Evolutionary conservation across 1,140 invertebrate genomes (phyloP), one percentile per base, ranked within the genome.

Genomic region (Drosophila trapezifrons): DNA sequence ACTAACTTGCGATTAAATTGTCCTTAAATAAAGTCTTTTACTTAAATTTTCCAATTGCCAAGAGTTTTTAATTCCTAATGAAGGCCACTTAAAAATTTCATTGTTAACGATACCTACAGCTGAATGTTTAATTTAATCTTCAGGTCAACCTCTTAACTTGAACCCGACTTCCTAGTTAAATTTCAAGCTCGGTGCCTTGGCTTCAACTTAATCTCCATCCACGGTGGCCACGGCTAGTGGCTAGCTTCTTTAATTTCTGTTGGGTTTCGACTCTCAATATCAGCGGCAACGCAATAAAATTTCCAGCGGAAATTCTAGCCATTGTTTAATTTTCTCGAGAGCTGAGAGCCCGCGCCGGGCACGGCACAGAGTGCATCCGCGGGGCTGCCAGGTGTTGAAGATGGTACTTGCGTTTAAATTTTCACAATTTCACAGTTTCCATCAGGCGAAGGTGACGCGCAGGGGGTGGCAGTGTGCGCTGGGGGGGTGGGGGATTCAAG

Each of bases 391-490:
- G 40, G 15, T 35, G 38, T 58, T 75, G 54, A 29, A 27, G 35
- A 52, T 63, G 66, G 58, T 63, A 69, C 72, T 85, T 58, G 66
- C 63, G 35, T 59, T 62, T 62, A 60, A 77, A 84, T 78, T 85
- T 74, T 4, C 49, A 35, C 49, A 35, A 35, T 52, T 20, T 37
- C 51, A 37, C 77, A 81, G 70, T 75, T 78, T 58, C 15, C 67
- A 35, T 32, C 27, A 4, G 15, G 29, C 62, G 17, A 38, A 20
- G 29, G 13, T 15, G 13, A 37, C 49, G 52, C 25, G 9, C 17
- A 15, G 29, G n/a, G 27, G 25, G 27, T 12, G 29, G 13, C 8
- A 35, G 27, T 18, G 29, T 20, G 18, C 4, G 22, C 22, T 22
- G 22, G 22, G 22, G 2, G 22, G 22, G 22, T 22, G 42, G 13